phyloP scores from a whole-genome alignment of 2,888 invertebrate genomes.

The Pristionchus maxplancki region DNA sequence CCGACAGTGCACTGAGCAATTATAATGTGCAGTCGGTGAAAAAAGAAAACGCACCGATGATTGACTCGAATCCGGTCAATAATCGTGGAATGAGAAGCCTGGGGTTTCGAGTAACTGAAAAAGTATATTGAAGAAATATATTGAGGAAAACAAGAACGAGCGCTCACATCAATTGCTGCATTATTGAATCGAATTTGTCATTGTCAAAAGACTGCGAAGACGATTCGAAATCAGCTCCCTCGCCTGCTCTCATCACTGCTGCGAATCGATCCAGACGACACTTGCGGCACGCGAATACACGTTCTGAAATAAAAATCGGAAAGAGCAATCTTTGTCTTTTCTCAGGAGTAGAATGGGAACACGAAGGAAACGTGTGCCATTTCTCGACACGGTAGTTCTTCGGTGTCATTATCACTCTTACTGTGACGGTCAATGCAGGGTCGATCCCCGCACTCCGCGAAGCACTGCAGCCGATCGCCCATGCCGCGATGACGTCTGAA shows the following conservation, averaged over 20 bases:
- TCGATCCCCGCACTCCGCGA: neutral
- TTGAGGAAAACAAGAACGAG: neutral
- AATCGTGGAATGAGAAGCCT: neutral
- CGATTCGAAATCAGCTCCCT: neutral
- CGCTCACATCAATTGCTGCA: neutral
- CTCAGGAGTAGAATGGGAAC: too few species aligned
- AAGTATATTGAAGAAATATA: too few species aligned
- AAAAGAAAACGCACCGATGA: neutral
- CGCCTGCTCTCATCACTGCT: neutral
- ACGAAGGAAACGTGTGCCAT: neutral
- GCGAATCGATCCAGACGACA: constrained; percentile 23
- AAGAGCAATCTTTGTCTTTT: too few species aligned
- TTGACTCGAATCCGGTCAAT: neutral
- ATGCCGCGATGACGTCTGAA: neutral
- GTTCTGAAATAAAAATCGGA: neutral
- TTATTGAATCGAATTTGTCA: neutral
- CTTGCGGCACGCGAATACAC: neutral
- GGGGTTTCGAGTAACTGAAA: neutral
- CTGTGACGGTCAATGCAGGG: neutral
- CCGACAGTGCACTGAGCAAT: neutral
- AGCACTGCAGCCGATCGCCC: neutral
- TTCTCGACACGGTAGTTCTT: neutral
- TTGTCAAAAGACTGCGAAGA: too few species aligned
- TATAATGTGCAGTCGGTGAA: too few species aligned
- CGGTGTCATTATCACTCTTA: too few species aligned